Conservation (phyloP, 2,888 invertebrate genomes). For the Hermodice carunculata region DNA sequence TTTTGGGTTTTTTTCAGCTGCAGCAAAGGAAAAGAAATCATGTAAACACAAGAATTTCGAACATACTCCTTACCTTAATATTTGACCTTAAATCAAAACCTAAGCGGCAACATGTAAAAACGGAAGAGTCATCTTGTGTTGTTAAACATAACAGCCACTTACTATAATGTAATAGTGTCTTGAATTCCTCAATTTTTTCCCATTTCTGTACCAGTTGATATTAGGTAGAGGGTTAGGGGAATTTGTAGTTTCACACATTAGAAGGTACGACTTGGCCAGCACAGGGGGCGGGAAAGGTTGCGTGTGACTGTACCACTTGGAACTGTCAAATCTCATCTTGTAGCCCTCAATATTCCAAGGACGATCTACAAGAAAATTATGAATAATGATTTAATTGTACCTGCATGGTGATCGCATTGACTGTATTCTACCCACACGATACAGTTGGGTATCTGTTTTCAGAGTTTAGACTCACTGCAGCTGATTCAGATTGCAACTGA, state of each 20-base stretch:
- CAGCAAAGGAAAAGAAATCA: not conserved
- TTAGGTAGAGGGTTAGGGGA: slow-evolving; percentile 40
- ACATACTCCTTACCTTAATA: no score
- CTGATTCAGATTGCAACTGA: no score
- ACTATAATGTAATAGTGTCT: slow-evolving; percentile 47
- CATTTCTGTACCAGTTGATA: slow-evolving; percentile 42
- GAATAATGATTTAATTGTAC: no score
- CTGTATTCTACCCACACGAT: no score
- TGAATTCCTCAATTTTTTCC: slow-evolving; percentile 35
- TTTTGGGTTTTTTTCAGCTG: no score
- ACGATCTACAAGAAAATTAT: slow-evolving; percentile 30
- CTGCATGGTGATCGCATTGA: no score
- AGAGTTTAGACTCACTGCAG: no score
- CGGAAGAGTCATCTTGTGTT: no score
- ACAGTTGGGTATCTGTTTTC: no score
- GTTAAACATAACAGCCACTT: slow-evolving; percentile 22
- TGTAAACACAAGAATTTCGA: no score
- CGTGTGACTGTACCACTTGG: slow-evolving; percentile 38
- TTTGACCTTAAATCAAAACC: no score
- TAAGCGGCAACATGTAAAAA: no score
- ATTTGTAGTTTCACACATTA: slow-evolving; percentile 47
- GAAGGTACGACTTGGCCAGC: slow-evolving; percentile 40
- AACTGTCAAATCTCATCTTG: slow-evolving; percentile 47
- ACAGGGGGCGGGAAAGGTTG: slow-evolving; percentile 38
- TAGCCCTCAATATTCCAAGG: slow-evolving; percentile 45